Evolutionary conservation across 2,888 invertebrate genomes (phyloP), one percentile per base, ranked within the genome.

Genomic region (Drosophila recens): DNA sequence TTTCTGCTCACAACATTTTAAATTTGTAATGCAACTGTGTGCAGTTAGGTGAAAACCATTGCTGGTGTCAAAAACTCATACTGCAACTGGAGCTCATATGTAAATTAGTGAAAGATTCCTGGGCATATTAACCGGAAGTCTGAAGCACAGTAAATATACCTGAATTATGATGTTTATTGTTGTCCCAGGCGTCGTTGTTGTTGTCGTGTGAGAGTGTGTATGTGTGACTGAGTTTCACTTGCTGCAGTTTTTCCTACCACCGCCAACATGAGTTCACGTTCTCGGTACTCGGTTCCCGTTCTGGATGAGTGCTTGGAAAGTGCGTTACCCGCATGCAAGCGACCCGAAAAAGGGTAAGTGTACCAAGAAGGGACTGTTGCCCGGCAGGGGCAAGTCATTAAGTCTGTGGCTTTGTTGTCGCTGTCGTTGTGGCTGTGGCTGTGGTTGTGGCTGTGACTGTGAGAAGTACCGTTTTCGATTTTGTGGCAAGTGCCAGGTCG

Each of bases 251-350:
- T 70, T 67, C 54, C 72, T 59, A 36, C 13, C 51, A 62, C 46
- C 66, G 49, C 51, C 23, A 67, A 46, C 52, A 56, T n/a, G 54
- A 72, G 62, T 49, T 65, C 59, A 54, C 36, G 52, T 67, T 17
- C 59, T 52, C 57, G 85, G 48, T 67, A n/a, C 59, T 54, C 57
- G 85, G 34, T 62, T 40, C 48, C 20, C 76, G 85, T 85, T 86
- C 79, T 87, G 83, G 86, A 75, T 85, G 86, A 85, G 67, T 85
- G 85, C 81, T 68, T 70, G 79, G 67, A 46, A 75, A 75, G 84
- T 84, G 85, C 83, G 86, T 85, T 76, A 72, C 66, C 79, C 66
- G 72, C 79, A 78, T 78, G 69, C 73, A 70, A 64, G 72, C 66
- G 38, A 53, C 66, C 42, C 34, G 11, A 9, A 45, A 53, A 72